These are phyloP conservation scores for Drosophila orosa DNA, from an alignment of 1,140 invertebrate genomes.

Conservation along the genomic window DNA sequence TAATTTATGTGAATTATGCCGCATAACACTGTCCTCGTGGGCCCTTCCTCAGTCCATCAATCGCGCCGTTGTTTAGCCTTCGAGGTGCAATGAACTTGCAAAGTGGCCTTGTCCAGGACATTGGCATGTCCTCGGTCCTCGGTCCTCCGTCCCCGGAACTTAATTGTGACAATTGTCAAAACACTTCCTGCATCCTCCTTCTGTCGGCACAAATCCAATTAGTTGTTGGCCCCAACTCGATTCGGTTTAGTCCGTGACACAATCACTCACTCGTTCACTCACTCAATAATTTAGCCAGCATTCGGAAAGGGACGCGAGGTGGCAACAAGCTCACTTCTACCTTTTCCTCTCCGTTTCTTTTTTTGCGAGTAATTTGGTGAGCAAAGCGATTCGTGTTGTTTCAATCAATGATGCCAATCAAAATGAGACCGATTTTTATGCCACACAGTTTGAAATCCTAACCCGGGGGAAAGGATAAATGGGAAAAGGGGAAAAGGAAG, in stretches of 20 bases:
- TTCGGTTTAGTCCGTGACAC: conserved; percentile 60
- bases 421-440: conserved; percentile 74
- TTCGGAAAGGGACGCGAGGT: conserved; percentile 18
- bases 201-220: conserved; percentile 71
- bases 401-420: conserved; percentile 82
- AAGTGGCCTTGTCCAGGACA: conserved; percentile 79
- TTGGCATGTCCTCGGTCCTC: conserved; percentile 52
- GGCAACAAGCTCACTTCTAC: conserved; percentile 61
- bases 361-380: conserved; percentile 68
- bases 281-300: conserved; percentile 58
- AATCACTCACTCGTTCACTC: conserved; percentile 65
- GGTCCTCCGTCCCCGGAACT: conserved; percentile 40
- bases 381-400: conserved; percentile 80
- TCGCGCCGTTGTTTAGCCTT: conserved; percentile 51
- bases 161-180: conserved; percentile 79
- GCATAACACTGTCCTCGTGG: conserved; percentile 61
- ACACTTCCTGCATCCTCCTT: conserved; percentile 60
- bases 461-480: not conserved
- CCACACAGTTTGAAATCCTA: conserved; percentile 39
- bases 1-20: conserved; percentile 82
- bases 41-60: conserved; percentile 26
- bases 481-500: not conserved
- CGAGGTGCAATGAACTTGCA: conserved; percentile 76
- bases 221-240: conserved; percentile 48
- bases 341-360: conserved; percentile 8